These are phyloP conservation scores for Lucilia cuprina DNA, from an alignment of 1,140 invertebrate species.

Conservation along the genomic window DNA sequence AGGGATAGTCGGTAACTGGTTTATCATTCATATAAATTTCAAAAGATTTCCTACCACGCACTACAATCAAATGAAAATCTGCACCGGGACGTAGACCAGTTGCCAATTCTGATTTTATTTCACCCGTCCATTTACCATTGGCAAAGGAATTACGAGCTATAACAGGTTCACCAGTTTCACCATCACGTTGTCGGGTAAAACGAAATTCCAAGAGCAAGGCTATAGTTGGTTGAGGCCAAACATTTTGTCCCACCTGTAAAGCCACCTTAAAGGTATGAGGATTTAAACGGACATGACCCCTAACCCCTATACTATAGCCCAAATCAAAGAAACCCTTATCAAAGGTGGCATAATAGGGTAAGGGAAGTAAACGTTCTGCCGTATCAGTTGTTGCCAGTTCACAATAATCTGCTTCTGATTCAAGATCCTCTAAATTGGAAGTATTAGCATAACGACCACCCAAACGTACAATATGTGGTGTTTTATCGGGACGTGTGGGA, in stretches of 20 bases:
- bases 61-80: not conserved
- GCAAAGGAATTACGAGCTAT: not conserved
- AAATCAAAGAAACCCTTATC: not conserved
- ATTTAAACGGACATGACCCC: not conserved
- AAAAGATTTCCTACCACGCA: not conserved
- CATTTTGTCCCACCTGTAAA: not conserved
- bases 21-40: constrained; percentile 7
- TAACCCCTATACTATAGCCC: not conserved
- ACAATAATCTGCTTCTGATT: not conserved
- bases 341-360: constrained; percentile 22
- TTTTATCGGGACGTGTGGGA: not conserved
- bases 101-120: not conserved
- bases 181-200: not conserved
- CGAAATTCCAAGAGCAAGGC: not conserved
- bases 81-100: not conserved
- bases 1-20: not conserved
- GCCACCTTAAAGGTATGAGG: not conserved
- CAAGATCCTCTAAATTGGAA: not conserved
- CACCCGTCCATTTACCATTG: not conserved
- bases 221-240: constrained; percentile 9
- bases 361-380: not conserved
- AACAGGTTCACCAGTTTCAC: constrained; percentile 5
- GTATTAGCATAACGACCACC: not conserved
- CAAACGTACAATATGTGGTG: not conserved
- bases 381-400: not conserved